Evolutionary conservation across 92 coral and sea anemone genomes (phyloP), one percentile per base, ranked within the genome.

Genomic region (Muricea muricata): DNA sequence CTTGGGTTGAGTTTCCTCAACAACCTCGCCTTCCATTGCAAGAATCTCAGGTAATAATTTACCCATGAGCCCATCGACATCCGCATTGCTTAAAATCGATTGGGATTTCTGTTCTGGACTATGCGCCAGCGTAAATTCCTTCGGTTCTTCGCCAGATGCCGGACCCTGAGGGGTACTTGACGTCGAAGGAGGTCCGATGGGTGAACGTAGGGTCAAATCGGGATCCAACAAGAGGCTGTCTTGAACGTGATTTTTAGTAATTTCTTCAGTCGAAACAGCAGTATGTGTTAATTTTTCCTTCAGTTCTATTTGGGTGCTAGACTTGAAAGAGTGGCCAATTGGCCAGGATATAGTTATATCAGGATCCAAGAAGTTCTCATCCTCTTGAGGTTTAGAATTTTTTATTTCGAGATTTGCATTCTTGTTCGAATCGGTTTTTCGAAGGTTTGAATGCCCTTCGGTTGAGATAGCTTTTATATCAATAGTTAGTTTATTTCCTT

Each of bases 101-200:
- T 34, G 83, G 4, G 83, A 78, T 0, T 1, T 70, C 28, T 18
- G 30, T 54, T 14, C 12, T 29, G 48, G 26, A 18, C 55, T 70
- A 30, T 35, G 39, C 76, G 20, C 55, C 26, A 37, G 76, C 23
- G n/a, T 35, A 33, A 39, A 34, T 18, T 70, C 52, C 35, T 50
- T 75, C 41, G 37, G 41, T 75, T 75, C 65, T 35, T 75, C 56
- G 13, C 57, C 78, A 28, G 57, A 71, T 12, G 4, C 26, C 23
- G 72, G 71, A n/a, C 35, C 83, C 52, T 78, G 83, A 1, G 95
- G 95, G 11, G 97, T 93, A 57, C 97, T 93, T 2, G 92, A 85
- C 37, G 47, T 57, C 15, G 94, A 93, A 0, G 98, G 98, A 2
- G 90, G 91, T 34, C 97, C 94, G 45, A 90, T 58, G 30, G 84